Percentiles rank a stretch among this genome's conserved stretches.
Conservation (phyloP, 2,113 vertebrate species). For the Microtus montanus region DNA sequence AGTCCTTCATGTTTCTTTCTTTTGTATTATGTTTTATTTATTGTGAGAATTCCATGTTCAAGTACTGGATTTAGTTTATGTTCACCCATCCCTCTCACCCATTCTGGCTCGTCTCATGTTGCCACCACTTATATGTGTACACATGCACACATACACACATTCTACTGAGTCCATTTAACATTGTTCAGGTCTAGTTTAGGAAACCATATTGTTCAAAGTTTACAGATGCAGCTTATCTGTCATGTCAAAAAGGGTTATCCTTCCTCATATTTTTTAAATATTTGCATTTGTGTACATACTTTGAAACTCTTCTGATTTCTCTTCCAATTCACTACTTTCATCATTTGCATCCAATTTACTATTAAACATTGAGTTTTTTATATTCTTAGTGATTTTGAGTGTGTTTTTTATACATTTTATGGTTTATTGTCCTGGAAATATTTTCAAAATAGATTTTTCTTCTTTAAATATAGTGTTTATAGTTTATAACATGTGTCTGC, state of each 20-base stretch:
- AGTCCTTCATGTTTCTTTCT: not conserved
- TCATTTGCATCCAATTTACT: not conserved
- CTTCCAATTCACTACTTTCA: slow-evolving; percentile 38
- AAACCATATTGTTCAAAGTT: not conserved
- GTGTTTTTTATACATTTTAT: not conserved
- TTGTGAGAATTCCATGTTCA: not conserved
- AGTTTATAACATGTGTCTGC: not conserved
- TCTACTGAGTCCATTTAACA: not conserved
- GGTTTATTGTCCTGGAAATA: not conserved
- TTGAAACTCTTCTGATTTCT: not conserved
- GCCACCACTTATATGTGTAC: not conserved
- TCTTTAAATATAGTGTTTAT: not conserved
- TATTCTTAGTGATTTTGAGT: not conserved
- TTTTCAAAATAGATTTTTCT: not conserved
- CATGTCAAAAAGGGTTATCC: not conserved
- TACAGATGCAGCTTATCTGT: not conserved
- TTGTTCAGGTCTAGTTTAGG: not conserved
- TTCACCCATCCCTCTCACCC: not conserved
- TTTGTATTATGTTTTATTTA: not conserved
- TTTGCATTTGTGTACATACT: not conserved
- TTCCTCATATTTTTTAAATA: not conserved
- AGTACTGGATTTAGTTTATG: not conserved
- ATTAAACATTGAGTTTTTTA: not conserved
- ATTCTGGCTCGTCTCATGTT: not conserved
- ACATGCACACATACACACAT: too few species aligned